These are phyloP conservation scores for Thymelicus lineola DNA, from an alignment of 2,888 invertebrate genomes.

Conservation along the genomic window DNA sequence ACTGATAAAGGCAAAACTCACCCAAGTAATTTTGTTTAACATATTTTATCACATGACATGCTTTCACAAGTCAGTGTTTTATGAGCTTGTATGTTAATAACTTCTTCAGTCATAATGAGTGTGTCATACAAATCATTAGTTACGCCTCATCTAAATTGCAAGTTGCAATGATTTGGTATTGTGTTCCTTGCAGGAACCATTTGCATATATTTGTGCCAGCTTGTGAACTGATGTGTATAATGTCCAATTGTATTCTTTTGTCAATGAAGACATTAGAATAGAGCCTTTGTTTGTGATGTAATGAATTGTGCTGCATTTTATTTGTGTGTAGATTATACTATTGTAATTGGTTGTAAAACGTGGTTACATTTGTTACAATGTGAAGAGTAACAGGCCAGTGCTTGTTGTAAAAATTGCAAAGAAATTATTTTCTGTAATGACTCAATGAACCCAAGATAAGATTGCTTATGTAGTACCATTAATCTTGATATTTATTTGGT, in stretches of 20 bases:
- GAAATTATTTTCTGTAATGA: too few species aligned
- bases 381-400: too few species aligned
- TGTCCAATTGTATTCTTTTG: conserved; percentile 47
- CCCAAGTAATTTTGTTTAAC: neutral
- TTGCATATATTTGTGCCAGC: conserved; percentile 59
- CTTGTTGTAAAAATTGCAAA: too few species aligned
- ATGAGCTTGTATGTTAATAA: conserved; percentile 21
- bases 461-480: too few species aligned
- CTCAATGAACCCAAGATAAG: too few species aligned
- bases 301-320: conserved; percentile 31
- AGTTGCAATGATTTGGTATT: conserved; percentile 58
- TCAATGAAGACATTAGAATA: conserved; percentile 50
- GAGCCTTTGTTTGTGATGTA: conserved; percentile 36
- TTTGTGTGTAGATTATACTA: neutral
- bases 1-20: too few species aligned
- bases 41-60: neutral
- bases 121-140: conserved; percentile 49
- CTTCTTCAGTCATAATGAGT: conserved; percentile 22
- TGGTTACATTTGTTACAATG: neutral
- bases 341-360: neutral
- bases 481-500: too few species aligned
- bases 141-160: conserved; percentile 63
- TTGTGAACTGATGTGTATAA: conserved; percentile 45
- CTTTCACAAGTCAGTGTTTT: conserved; percentile 8
- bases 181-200: conserved; percentile 61